Evolutionary conservation across 2,113 vertebrate genomes (phyloP).

Genomic region (Grantiella picta): DNA sequence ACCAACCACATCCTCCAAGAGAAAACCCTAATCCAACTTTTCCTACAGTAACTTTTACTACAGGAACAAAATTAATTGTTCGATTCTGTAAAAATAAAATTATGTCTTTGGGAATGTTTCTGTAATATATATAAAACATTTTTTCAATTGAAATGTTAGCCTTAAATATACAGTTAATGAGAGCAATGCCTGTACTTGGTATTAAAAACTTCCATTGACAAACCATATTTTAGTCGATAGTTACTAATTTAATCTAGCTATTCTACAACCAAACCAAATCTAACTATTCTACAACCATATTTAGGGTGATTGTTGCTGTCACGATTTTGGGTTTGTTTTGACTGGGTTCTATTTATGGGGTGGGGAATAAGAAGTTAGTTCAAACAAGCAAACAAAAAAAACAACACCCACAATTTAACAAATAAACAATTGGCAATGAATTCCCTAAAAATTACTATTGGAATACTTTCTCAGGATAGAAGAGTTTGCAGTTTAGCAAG

Average conservation of each 20-base stretch:
- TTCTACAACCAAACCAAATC: neutral
- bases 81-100: neutral
- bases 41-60: neutral
- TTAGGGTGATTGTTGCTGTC: neutral
- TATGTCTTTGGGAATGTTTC: neutral
- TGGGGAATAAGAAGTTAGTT: neutral
- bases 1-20: neutral
- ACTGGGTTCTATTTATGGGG: neutral
- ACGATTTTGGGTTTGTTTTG: neutral
- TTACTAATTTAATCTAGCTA: neutral
- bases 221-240: neutral
- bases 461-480: neutral
- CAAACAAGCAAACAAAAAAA: neutral
- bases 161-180: neutral
- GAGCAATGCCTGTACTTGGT: neutral
- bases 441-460: neutral
- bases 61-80: neutral
- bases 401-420: neutral
- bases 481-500: neutral
- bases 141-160: neutral
- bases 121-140: neutral
- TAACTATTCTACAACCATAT: neutral
- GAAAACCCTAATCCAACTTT: neutral
- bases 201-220: neutral
- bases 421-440: neutral